Conservation (phyloP, 2,113 vertebrate genomes). For the Mobula birostris region DNA sequence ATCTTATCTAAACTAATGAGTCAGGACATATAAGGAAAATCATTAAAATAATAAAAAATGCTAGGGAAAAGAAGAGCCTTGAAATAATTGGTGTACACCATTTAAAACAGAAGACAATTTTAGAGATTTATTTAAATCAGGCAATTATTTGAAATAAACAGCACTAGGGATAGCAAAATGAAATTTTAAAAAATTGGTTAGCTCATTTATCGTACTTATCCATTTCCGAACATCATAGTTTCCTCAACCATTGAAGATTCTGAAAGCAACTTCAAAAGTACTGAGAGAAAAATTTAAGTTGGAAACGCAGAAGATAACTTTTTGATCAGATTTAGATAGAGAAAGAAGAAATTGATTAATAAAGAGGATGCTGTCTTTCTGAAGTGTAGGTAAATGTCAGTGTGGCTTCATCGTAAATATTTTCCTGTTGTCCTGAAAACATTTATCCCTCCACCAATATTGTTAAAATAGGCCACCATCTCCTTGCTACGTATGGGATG, state of each 20-base stretch:
- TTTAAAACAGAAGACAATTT: neutral
- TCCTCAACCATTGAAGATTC: no score
- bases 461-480: neutral
- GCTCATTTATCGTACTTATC: neutral
- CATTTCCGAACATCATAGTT: no score
- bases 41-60: neutral
- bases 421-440: neutral
- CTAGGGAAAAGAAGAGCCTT: neutral
- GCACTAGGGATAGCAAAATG: neutral
- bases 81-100: neutral
- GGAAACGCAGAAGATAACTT: no score
- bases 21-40: neutral
- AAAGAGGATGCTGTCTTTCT: neutral
- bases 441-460: neutral
- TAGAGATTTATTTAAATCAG: neutral
- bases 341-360: no score
- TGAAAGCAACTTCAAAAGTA: no score
- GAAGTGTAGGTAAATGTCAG: neutral
- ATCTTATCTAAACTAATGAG: neutral
- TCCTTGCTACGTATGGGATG: neutral
- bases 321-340: no score
- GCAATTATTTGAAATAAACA: neutral
- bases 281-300: no score
- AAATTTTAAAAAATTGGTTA: neutral
- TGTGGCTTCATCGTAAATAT: neutral